Conservation (phyloP, 2,888 invertebrate genomes). For the Pterostichus madidus region DNA sequence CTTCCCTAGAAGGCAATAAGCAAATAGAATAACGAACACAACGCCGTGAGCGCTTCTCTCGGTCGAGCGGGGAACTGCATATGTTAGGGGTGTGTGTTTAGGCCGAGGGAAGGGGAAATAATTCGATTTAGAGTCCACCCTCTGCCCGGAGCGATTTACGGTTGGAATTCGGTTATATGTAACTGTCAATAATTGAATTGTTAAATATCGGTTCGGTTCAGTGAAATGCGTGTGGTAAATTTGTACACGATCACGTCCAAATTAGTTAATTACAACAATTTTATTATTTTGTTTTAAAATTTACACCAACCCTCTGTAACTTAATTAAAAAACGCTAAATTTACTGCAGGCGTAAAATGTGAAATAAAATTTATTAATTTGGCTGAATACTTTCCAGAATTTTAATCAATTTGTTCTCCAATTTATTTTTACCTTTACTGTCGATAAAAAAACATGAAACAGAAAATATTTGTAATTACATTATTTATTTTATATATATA, state of each 20-base stretch:
- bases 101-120: background rate
- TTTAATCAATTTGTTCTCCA: no score
- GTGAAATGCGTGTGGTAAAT: constrained; percentile 37
- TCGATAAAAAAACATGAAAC: no score
- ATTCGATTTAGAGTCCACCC: constrained; percentile 32
- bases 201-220: constrained; percentile 28
- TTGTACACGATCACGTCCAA: constrained; percentile 36
- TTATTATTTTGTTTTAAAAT: constrained; percentile 41
- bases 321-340: no score
- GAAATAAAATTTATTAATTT: no score
- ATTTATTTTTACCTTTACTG: no score
- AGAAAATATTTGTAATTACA: background rate
- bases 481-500: no score
- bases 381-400: no score
- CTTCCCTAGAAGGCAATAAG: constrained; percentile 6
- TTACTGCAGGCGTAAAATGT: no score
- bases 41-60: background rate
- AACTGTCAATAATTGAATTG: constrained; percentile 57
- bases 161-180: constrained; percentile 51
- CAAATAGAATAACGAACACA: constrained; percentile 38
- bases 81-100: constrained; percentile 17
- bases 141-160: constrained; percentile 42
- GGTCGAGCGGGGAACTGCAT: constrained; percentile 11
- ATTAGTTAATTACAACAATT: constrained; percentile 35
- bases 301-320: constrained; percentile 12